phyloP scores from a whole-genome alignment of 2,113 vertebrate species.

The Lucifuga dentata region DNA sequence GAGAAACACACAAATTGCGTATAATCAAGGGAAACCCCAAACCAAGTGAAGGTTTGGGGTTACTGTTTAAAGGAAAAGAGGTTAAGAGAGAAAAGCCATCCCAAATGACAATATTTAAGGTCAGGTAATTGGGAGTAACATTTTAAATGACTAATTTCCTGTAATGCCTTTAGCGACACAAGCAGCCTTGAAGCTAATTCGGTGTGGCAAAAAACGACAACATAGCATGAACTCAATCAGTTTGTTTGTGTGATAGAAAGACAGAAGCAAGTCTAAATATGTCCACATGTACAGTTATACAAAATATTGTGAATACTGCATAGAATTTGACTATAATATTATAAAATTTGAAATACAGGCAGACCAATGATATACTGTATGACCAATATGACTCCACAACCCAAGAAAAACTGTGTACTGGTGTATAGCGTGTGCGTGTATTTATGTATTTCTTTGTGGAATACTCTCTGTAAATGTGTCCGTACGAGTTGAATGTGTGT shows the following conservation, averaged over 20 bases:
- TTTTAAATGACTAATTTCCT: constrained; percentile 54
- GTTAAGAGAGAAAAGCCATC: constrained; percentile 2
- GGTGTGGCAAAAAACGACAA: constrained; percentile 16
- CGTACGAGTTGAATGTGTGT: too few species aligned
- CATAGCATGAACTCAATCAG: too few species aligned
- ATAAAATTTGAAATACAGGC: too few species aligned
- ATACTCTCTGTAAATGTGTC: too few species aligned
- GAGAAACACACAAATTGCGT: not conserved
- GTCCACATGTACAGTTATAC: constrained; percentile 13
- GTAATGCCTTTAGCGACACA: constrained; percentile 33
- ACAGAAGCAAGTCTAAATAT: not conserved
- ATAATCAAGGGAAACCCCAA: not conserved
- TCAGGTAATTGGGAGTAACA: constrained; percentile 41
- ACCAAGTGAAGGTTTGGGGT: not conserved
- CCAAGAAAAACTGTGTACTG: too few species aligned
- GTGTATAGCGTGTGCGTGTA: constrained; percentile 6
- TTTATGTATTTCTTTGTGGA: constrained; percentile 22
- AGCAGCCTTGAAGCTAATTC: constrained; percentile 22
- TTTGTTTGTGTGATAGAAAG: not conserved
- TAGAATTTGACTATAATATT: too few species aligned
- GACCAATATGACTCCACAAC: too few species aligned
- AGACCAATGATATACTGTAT: too few species aligned
- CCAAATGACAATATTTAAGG: constrained; percentile 24
- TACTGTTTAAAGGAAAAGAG: not conserved
- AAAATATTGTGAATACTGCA: too few species aligned